phyloP scores from a whole-genome alignment of 2,888 invertebrate genomes.

The Schizotus pectinicornis region DNA sequence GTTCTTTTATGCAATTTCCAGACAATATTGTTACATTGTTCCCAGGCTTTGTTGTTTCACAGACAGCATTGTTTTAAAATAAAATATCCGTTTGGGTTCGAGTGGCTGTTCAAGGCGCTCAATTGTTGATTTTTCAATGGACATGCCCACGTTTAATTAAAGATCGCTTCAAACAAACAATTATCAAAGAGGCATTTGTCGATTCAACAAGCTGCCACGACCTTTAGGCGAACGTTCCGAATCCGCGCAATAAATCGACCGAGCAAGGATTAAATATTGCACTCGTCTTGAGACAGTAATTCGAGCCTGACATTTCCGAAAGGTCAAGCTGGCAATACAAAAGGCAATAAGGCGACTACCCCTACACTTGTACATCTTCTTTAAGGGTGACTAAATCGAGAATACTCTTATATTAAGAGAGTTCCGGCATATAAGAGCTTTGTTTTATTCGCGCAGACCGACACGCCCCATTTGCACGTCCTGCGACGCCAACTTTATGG shows the following conservation, averaged over 20 bases:
- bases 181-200: slow-evolving; percentile 1
- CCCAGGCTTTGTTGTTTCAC: slow-evolving; percentile 39
- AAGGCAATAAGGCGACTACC: slow-evolving; percentile 51
- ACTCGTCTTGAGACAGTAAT: slow-evolving; percentile 39
- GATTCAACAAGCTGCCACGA: slow-evolving; percentile 1
- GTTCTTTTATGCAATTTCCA: slow-evolving; percentile 33
- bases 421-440: slow-evolving; percentile 6
- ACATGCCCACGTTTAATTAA: slow-evolving; percentile 14
- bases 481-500: no score
- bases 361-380: slow-evolving; percentile 53
- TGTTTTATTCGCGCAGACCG: neutral
- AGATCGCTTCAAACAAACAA: slow-evolving; percentile 19
- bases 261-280: slow-evolving; percentile 16
- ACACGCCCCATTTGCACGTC: neutral
- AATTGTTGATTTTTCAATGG: slow-evolving; percentile 19
- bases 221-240: slow-evolving; percentile 11
- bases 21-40: slow-evolving; percentile 47
- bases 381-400: slow-evolving; percentile 48
- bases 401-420: slow-evolving; percentile 26
- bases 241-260: slow-evolving; percentile 13
- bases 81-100: slow-evolving; percentile 16
- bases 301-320: slow-evolving; percentile 47
- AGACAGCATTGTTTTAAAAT: slow-evolving; percentile 40
- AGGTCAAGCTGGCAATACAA: slow-evolving; percentile 47
- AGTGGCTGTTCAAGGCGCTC: slow-evolving; percentile 14